These are phyloP conservation scores for Phrynosoma platyrhinos DNA, from an alignment of 2,113 vertebrate genomes.

Conservation along the genomic window DNA sequence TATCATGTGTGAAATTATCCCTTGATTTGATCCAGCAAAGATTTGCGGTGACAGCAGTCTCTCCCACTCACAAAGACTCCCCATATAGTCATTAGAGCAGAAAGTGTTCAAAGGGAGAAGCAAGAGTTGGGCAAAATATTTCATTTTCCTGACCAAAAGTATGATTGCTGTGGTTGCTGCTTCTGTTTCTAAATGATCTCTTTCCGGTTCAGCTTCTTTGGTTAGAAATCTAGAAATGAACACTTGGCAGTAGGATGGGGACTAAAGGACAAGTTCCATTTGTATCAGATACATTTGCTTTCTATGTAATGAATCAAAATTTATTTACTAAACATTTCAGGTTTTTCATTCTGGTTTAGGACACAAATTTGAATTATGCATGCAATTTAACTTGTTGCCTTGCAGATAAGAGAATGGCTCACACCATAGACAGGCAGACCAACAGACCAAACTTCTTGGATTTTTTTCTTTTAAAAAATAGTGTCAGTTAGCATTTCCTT, in stretches of 20 bases:
- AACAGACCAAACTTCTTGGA: background rate
- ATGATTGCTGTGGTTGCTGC: background rate
- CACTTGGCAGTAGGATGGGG: background rate
- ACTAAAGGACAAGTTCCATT: slow-evolving; percentile 14
- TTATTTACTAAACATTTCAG: slow-evolving; percentile 12
- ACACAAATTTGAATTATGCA: background rate
- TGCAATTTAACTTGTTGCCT: slow-evolving; percentile 7
- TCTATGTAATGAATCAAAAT: slow-evolving; percentile 9
- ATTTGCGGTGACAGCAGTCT: background rate
- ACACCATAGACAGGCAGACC: background rate
- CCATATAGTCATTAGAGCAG: background rate
- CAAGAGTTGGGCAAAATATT: background rate
- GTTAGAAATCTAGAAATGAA: slow-evolving; percentile 24
- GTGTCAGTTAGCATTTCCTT: background rate
- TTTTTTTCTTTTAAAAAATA: background rate
- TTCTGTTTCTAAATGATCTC: slow-evolving; percentile 7
- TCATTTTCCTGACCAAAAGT: background rate
- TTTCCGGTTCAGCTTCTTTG: slow-evolving; percentile 6
- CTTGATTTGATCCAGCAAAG: background rate
- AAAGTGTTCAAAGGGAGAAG: background rate
- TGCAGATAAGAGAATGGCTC: background rate
- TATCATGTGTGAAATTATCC: background rate
- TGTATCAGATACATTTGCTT: background rate
- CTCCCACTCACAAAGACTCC: background rate
- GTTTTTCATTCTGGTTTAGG: slow-evolving; percentile 13